Percentiles rank a stretch among this genome's conserved stretches.
Conservation (phyloP, 2,113 vertebrate species). For the Aptenodytes patagonicus region DNA sequence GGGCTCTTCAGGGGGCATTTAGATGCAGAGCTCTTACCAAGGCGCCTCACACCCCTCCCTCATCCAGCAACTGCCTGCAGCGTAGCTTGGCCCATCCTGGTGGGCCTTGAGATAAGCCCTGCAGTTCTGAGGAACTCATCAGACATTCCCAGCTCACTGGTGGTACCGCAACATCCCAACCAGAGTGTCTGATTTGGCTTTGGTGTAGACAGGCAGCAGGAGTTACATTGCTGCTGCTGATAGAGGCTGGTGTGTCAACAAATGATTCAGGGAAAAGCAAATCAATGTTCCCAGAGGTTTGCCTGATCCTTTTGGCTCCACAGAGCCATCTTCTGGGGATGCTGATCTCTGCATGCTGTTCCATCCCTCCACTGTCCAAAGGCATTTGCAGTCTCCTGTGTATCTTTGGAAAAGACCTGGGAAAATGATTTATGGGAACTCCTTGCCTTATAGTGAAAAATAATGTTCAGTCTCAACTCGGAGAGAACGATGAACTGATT, state of each 20-base stretch:
- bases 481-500: not conserved
- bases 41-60: fast-evolving
- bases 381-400: fast-evolving
- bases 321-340: not conserved
- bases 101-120: not conserved
- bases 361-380: not conserved
- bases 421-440: not conserved
- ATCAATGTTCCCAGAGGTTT: not conserved
- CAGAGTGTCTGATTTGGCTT: not conserved
- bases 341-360: not conserved
- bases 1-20: not conserved
- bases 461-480: not conserved
- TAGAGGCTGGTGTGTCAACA: not conserved
- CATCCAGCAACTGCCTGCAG: fast-evolving
- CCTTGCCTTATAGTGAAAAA: not conserved
- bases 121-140: not conserved
- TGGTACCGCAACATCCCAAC: fast-evolving
- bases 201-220: not conserved
- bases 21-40: not conserved
- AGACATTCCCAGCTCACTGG: not conserved
- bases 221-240: not conserved
- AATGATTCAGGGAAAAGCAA: not conserved
- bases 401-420: not conserved
- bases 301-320: not conserved
- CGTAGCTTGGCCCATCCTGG: not conserved